Base-by-base conservation (phyloP, 2,888 invertebrate genomes). In the Apoda limacodes region DNA sequence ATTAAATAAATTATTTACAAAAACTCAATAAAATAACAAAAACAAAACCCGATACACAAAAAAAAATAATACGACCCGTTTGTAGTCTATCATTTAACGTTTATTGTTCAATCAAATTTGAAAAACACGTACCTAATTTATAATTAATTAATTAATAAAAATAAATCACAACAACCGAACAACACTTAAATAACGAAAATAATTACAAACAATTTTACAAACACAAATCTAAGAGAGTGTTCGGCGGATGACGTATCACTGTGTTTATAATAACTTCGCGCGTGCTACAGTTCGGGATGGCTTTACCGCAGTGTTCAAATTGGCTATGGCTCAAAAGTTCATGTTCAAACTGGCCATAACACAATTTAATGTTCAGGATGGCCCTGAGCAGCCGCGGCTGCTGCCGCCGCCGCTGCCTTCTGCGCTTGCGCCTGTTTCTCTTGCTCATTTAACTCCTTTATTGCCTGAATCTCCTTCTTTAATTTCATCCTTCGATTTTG, bases 401-500 rank as follows among this genome's bases (percentile, higher is more conserved):
- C 89, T 40, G 87, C 88, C 36, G 88, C 88, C 51, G 89, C 87
- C 39, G 87, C 90, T 35, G 89, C 89, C 66, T 95, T 95, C 74
- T 93, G 92, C 66, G 93, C 93, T 67, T 95, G 95, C 66, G 94
- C 94, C 64, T 95, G 95, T 66, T 95, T 95, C 69, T 95, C 95
- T 69, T 96, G 95, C 74, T 96, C 96, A 82, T 98, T 97, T 61
- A 97, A 83, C 82, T 97, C 97, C 75, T 96, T 96, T 82, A 96
- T 97, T 70, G 97, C 96, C 72, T 96, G 96, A 54, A 94, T 96
- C 83, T 95, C 95, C 76, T 93, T 97, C 88, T 97, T 97, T 82
- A 96, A 88, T 71, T 98, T 97, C 97, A 98, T 98, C 81, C 97
- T 88, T 64, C 97, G 87, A 83, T 97, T 97, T 82, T 96, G 95